Conservation (phyloP, 2,888 invertebrate genomes). For the Rhyacophila evoluta region DNA sequence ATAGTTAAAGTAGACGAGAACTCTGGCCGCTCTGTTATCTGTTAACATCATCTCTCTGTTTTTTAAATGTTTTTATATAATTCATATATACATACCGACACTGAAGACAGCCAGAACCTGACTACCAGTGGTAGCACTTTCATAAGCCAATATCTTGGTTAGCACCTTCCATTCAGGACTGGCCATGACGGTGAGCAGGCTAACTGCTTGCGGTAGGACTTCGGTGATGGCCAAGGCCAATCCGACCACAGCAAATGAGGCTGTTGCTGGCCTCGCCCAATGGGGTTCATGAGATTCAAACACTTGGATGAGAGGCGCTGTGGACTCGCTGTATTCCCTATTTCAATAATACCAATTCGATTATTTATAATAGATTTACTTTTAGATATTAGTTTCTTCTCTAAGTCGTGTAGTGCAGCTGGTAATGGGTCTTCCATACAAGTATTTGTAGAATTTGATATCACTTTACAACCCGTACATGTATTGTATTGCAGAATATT, state of each 20-base stretch:
- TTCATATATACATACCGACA: slow-evolving; percentile 64
- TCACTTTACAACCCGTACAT: too few relatives aligned
- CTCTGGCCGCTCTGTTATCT: too few relatives aligned
- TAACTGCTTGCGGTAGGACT: slow-evolving; percentile 71
- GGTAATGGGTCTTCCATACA: too few relatives aligned
- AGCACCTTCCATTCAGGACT: slow-evolving; percentile 75
- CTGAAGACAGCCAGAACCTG: slow-evolving; percentile 75
- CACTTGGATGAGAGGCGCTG: slow-evolving; percentile 71
- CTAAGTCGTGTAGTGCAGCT: too few relatives aligned
- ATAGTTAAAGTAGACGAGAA: too few relatives aligned
- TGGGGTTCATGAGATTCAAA: slow-evolving; percentile 72
- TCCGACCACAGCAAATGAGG: slow-evolving; percentile 72
- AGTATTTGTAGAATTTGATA: too few relatives aligned
- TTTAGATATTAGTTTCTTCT: too few relatives aligned
- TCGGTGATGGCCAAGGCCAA: slow-evolving; percentile 74
- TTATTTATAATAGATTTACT: too few relatives aligned
- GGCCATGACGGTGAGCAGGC: slow-evolving; percentile 69
- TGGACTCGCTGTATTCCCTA: slow-evolving; percentile 71
- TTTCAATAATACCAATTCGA: too few relatives aligned
- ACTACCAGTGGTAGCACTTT: slow-evolving; percentile 72
- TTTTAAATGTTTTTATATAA: too few relatives aligned
- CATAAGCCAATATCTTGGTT: slow-evolving; percentile 72
- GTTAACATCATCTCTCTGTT: too few relatives aligned
- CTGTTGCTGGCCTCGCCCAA: slow-evolving; percentile 73
- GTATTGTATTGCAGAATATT: too few relatives aligned